Base-by-base conservation (phyloP, 2,888 invertebrate species). In the Limnephilus marmoratus region DNA sequence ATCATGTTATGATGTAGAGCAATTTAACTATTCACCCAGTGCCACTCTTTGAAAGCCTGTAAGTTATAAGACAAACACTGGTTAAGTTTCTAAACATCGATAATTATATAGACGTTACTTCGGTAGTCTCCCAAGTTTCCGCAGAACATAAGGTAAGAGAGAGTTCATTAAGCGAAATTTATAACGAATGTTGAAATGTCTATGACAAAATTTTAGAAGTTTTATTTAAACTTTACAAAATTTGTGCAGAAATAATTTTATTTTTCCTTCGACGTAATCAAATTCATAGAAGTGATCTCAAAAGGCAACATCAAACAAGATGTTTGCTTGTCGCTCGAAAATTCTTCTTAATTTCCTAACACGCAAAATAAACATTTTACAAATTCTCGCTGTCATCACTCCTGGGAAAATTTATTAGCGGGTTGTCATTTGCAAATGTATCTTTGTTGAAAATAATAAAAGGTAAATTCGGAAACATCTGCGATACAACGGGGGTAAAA, bases 1-100 rank as follows among this genome's bases (percentile, higher is more conserved):
- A 9, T 68, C 68, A 18, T 82, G 81, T 81, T 31, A 82, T 82
- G 82, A 82, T 82, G 82, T 82, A 15, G 82, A 82, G 31, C 68
- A 68, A 68, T 24, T 68, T n/a, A 68, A 68, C 68, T 68, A 7
- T 68, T 68, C 68, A 68, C 68, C 68, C 68, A n/a, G 68, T 68
- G 68, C 24, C 68, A 68, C 68, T 68, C 68, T 86, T 41, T 45
- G 80, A 88, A 88, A 18, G 68, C 3, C n/a, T 53, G 13, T 34
- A 87, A 53, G 31, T 87, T 87, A 24, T 31, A 87, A 53, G 88
- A 88, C 37, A 88, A 88, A 88, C 88, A 87, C 29, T 53, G 88
- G 3, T 7, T 18, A 24, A 88, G 88, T 88, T 88, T 37, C 68
- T 41, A 53, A 88, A 88, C 88, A 88, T 88, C 88, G 80, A 88